A percentile compares a stretch with the other conserved stretches of the same genome.
Conservation (phyloP, 2,113 vertebrate species). For the Carassius gibelio region DNA sequence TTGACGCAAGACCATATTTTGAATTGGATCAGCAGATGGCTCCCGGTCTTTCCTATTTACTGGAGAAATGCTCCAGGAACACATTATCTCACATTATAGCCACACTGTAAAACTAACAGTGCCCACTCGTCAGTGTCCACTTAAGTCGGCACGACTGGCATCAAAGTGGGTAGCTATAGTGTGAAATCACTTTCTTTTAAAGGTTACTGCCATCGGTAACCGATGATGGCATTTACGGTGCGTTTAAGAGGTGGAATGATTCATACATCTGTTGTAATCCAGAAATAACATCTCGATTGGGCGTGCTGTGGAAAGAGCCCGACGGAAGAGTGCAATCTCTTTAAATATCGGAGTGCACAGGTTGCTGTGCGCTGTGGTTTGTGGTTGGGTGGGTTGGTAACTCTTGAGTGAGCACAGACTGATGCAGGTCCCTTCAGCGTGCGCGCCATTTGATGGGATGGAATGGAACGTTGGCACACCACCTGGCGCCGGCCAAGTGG, state of each 20-base stretch:
- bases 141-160: not conserved
- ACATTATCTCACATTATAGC: conserved; percentile 10
- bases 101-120: conserved; percentile 29
- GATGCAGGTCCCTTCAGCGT: conserved; percentile 75
- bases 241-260: conserved; percentile 29
- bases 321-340: conserved; percentile 36
- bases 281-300: conserved; percentile 25
- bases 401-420: conserved; percentile 75
- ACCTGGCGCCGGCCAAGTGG: conserved; percentile 78
- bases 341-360: conserved; percentile 59
- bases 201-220: conserved; percentile 16
- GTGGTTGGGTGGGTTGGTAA: conserved; percentile 59
- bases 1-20: conserved; percentile 42
- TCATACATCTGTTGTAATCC: conserved; percentile 28
- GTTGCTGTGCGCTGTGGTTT: conserved; percentile 51
- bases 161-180: not conserved
- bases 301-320: conserved; percentile 28
- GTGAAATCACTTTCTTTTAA: conserved; percentile 29
- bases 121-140: conserved; percentile 20
- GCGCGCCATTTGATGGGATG: conserved; percentile 78
- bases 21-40: conserved; percentile 69
- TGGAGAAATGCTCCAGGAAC: conserved; percentile 66
- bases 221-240: conserved; percentile 15
- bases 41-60: conserved; percentile 66
- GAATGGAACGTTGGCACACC: conserved; percentile 79